A percentile compares a stretch with the other conserved stretches of the same genome.
These are phyloP conservation scores for Nanorana parkeri DNA, from an alignment of 2,113 vertebrate species.

Conservation along the genomic window DNA sequence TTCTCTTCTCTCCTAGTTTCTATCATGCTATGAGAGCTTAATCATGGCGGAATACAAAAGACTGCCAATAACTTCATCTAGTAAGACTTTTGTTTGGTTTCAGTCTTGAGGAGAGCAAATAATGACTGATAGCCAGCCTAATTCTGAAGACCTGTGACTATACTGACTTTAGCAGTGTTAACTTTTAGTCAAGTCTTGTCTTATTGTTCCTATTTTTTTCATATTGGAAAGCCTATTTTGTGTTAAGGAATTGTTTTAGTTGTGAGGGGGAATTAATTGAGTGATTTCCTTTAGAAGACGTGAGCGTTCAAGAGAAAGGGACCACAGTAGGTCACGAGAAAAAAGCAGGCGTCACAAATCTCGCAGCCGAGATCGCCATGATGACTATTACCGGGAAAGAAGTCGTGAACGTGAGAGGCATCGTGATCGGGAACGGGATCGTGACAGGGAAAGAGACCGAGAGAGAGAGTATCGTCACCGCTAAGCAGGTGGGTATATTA, in stretches of 20 bases:
- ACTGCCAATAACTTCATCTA: constrained; percentile 47
- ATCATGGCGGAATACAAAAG: constrained; percentile 37
- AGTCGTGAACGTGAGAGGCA: constrained; percentile 95
- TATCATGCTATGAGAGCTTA: constrained; percentile 36
- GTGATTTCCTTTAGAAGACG: constrained; percentile 87
- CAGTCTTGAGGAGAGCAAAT: constrained; percentile 15
- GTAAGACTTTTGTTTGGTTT: constrained; percentile 35
- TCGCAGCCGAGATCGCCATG: constrained; percentile 94
- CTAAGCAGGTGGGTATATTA: constrained; percentile 84
- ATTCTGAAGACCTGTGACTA: constrained; percentile 43
- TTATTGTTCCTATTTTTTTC: not conserved
- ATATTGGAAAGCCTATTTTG: not conserved
- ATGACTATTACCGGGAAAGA: constrained; percentile 96
- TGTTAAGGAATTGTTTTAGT: constrained; percentile 18
- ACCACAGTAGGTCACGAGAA: constrained; percentile 97
- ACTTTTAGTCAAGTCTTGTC: constrained; percentile 18
- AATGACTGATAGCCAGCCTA: constrained; percentile 11
- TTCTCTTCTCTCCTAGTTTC: constrained; percentile 48
- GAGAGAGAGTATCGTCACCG: constrained; percentile 95
- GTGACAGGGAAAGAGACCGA: constrained; percentile 91
- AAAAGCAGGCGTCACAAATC: constrained; percentile 97
- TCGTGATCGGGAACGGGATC: constrained; percentile 90
- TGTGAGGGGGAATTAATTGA: constrained; percentile 71
- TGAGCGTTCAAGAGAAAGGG: constrained; percentile 96
- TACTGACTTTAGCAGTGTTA: not conserved